Evolutionary conservation across 2,888 invertebrate species (phyloP).

Genomic region (Vandiemenella viatica): DNA sequence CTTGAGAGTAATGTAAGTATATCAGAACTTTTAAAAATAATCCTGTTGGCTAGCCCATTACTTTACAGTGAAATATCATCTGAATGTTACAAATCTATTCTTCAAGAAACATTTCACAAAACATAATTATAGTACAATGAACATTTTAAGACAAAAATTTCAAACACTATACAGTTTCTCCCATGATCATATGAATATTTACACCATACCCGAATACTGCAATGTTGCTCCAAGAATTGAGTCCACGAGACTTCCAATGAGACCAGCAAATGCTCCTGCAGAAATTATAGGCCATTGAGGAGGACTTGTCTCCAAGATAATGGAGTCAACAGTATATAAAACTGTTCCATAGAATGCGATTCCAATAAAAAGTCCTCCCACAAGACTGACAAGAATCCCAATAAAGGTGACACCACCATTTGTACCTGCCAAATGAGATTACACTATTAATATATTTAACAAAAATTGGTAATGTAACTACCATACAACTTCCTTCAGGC

Average conservation of each 20-base stretch:
- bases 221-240: conserved; percentile 71
- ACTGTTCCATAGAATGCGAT: conserved; percentile 52
- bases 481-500: too few relatives aligned
- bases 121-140: too few relatives aligned
- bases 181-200: too few relatives aligned
- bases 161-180: too few relatives aligned
- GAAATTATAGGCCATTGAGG: conserved; percentile 67
- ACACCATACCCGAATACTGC: conserved; percentile 65
- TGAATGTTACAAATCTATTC: too few relatives aligned
- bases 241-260: conserved; percentile 68
- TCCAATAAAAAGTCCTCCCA: conserved; percentile 59
- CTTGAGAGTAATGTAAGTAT: neutral
- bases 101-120: too few relatives aligned
- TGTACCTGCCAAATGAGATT: conserved; percentile 43
- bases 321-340: conserved; percentile 43
- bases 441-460: neutral
- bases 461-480: too few relatives aligned
- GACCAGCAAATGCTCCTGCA: conserved; percentile 55
- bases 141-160: too few relatives aligned
- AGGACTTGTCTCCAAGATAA: conserved; percentile 40
- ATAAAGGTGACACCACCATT: conserved; percentile 66
- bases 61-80: too few relatives aligned
- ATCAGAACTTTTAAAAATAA: neutral
- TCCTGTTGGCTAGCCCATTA: neutral
- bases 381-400: conserved; percentile 37